These are phyloP conservation scores for Heliothis peltigera DNA, from an alignment of 2,888 invertebrate species.

Conservation along the genomic window DNA sequence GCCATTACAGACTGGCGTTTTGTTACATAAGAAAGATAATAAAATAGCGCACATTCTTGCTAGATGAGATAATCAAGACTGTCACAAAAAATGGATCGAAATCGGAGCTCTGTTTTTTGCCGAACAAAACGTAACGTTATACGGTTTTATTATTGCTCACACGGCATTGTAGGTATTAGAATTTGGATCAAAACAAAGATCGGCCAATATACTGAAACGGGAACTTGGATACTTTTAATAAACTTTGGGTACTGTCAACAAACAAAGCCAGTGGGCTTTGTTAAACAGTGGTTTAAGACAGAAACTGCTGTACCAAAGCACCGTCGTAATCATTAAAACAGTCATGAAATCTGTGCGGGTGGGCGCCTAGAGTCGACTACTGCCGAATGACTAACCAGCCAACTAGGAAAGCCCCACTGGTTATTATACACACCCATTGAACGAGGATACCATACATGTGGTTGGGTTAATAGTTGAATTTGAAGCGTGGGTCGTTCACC, in stretches of 20 bases:
- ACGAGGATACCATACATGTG: conserved; percentile 63
- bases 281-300: too few relatives aligned
- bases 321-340: conserved; percentile 71
- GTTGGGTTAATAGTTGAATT: conserved; percentile 71
- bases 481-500: conserved; percentile 76
- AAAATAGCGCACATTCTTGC: conserved; percentile 47
- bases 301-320: conserved; percentile 62
- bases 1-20: conserved; percentile 34
- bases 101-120: conserved; percentile 62
- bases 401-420: conserved; percentile 61
- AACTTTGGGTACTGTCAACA: conserved; percentile 40
- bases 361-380: conserved; percentile 64
- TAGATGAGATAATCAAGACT: conserved; percentile 45
- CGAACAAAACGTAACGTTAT: conserved; percentile 55
- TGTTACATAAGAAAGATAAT: conserved; percentile 49
- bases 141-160: conserved; percentile 43
- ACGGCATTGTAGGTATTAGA: conserved; percentile 26
- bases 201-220: conserved; percentile 38
- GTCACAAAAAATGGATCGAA: conserved; percentile 62
- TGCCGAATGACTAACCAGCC: conserved; percentile 61
- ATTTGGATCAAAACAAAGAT: conserved; percentile 40
- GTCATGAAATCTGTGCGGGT: conserved; percentile 71
- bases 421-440: conserved; percentile 59
- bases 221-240: conserved; percentile 34
- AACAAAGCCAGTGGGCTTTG: conserved; percentile 60